phyloP scores from a whole-genome alignment of 2,797 vertebrate genomes.

The Tachyglossus aculeatus region DNA sequence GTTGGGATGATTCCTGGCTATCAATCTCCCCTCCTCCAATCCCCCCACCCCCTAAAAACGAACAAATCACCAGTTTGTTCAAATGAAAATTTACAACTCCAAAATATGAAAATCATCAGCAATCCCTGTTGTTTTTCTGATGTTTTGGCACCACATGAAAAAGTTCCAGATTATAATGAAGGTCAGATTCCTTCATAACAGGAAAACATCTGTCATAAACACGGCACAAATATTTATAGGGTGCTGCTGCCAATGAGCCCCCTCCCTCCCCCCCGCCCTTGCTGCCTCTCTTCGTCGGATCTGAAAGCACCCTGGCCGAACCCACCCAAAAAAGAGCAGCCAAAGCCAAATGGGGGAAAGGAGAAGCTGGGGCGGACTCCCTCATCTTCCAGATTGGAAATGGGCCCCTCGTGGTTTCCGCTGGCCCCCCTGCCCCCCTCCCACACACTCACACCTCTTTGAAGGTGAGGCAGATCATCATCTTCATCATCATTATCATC shows the following conservation, averaged over 20 bases:
- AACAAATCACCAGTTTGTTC: slow-evolving; percentile 23
- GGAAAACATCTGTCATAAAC: slow-evolving; percentile 63
- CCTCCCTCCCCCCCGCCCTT: no score
- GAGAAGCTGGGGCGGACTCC: not conserved
- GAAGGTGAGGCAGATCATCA: no score
- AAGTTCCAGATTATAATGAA: slow-evolving; percentile 62
- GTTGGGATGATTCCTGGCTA: not conserved
- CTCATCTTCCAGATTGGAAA: not conserved
- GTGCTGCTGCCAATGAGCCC: slow-evolving; percentile 32
- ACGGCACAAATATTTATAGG: slow-evolving; percentile 53
- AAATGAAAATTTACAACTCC: slow-evolving; percentile 46
- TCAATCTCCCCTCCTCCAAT: not conserved
- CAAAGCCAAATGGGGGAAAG: not conserved
- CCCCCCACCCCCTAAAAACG: slow-evolving; percentile 32
- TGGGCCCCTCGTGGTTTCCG: no score
- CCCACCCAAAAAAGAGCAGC: slow-evolving; percentile 6
- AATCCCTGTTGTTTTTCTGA: slow-evolving; percentile 36
- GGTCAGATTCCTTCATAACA: slow-evolving; percentile 59
- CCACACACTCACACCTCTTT: no score
- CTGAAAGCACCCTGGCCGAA: slow-evolving; percentile 9
- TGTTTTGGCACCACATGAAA: slow-evolving; percentile 53
- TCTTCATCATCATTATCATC: no score
- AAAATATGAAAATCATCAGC: slow-evolving; percentile 29
- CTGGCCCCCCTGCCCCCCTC: no score
- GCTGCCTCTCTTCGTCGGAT: slow-evolving; percentile 40